Percentiles rank a stretch among this genome's conserved stretches.
Conservation (phyloP, 2,888 invertebrate genomes). For the Athalia circularis region DNA sequence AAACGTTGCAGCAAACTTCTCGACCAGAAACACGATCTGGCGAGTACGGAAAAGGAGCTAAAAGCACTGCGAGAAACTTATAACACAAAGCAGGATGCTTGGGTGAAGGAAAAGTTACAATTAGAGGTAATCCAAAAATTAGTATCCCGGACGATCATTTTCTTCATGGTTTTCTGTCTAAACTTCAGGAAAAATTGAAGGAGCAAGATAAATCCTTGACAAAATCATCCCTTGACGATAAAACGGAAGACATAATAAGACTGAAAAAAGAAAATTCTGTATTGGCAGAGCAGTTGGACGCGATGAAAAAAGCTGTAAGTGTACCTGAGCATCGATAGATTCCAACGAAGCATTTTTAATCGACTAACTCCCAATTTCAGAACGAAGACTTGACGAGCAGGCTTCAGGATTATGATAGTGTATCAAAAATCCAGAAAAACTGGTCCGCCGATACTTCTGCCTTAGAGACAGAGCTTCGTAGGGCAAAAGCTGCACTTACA, state of each 20-base stretch:
- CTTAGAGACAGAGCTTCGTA: constrained; percentile 85
- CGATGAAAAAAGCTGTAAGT: constrained; percentile 80
- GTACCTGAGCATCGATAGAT: constrained; percentile 6
- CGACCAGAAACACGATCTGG: constrained; percentile 80
- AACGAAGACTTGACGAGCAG: constrained; percentile 88
- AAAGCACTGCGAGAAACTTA: constrained; percentile 80
- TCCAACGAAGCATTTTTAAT: constrained; percentile 9
- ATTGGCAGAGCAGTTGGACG: constrained; percentile 83
- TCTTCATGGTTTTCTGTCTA: neutral
- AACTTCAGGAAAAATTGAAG: constrained; percentile 62
- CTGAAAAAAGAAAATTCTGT: constrained; percentile 82
- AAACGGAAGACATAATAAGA: constrained; percentile 83
- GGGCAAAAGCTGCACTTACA: constrained; percentile 80
- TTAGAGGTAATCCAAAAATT: constrained; percentile 77
- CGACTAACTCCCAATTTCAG: constrained; percentile 67
- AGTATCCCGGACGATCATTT: neutral
- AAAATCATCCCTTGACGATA: constrained; percentile 83
- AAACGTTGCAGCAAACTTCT: constrained; percentile 77
- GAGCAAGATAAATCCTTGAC: constrained; percentile 62
- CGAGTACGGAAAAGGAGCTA: constrained; percentile 79
- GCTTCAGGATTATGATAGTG: constrained; percentile 89
- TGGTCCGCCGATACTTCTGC: constrained; percentile 85
- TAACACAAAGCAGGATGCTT: constrained; percentile 81
- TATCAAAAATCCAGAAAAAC: constrained; percentile 88
- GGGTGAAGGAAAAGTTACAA: constrained; percentile 83